phyloP scores from a whole-genome alignment of 2,113 vertebrate genomes.

The Phylloscopus whistleri region DNA sequence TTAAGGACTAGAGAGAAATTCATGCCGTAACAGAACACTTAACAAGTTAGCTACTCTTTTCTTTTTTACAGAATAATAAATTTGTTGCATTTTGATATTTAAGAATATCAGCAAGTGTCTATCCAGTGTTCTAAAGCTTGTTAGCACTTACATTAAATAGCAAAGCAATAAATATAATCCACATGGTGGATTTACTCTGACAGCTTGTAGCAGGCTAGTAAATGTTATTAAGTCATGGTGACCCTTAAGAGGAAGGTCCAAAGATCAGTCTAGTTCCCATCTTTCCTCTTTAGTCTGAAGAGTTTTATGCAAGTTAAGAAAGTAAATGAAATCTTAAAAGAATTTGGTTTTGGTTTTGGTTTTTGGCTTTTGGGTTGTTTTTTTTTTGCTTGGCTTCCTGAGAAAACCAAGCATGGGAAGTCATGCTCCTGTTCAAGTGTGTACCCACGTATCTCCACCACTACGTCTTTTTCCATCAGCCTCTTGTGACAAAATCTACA shows the following conservation, averaged over 20 bases:
- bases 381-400: neutral
- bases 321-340: neutral
- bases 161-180: neutral
- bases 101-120: neutral
- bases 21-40: neutral
- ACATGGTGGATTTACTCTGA: neutral
- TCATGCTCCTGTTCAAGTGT: neutral
- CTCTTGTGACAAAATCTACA: neutral
- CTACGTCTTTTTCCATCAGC: neutral
- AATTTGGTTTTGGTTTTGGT: neutral
- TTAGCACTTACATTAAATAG: neutral
- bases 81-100: neutral
- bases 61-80: neutral
- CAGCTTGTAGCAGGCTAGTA: neutral
- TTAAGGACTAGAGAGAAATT: neutral
- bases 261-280: neutral
- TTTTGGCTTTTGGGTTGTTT: neutral
- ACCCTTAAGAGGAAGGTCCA: neutral
- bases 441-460: neutral
- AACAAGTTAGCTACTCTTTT: neutral
- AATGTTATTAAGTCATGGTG: neutral
- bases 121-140: neutral
- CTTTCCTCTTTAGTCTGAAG: neutral
- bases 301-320: neutral
- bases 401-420: neutral